Conservation (phyloP, 2,113 vertebrate genomes). For the Protobothrops mucrosquamatus region DNA sequence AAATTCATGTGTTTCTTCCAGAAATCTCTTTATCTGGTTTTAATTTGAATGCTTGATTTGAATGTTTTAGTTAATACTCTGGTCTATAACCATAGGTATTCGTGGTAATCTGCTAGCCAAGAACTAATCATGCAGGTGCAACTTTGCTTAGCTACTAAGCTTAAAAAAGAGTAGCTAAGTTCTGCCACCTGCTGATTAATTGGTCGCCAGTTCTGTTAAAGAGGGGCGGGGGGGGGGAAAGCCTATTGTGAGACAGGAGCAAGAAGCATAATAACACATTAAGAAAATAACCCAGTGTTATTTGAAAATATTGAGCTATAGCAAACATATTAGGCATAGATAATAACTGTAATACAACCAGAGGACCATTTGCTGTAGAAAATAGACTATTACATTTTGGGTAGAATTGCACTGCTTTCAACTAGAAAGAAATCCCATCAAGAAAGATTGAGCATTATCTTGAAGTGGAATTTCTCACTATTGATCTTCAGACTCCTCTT, state of each 20-base stretch:
- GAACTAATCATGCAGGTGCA: background rate
- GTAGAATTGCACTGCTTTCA: background rate
- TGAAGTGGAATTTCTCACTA: background rate
- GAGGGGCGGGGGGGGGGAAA: accelerated
- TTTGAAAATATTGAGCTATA: background rate
- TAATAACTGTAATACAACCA: background rate
- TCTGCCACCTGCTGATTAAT: background rate
- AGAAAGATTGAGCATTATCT: background rate
- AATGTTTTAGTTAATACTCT: background rate
- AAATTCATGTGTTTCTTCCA: background rate
- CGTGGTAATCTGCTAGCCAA: background rate
- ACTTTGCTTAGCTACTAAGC: background rate
- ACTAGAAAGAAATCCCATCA: background rate
- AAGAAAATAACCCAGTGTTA: background rate
- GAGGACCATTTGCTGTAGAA: background rate
- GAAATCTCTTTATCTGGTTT: background rate
- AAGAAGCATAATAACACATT: background rate
- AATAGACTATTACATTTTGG: background rate
- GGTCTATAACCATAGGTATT: background rate
- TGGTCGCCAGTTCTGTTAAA: background rate
- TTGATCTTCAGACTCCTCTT: background rate
- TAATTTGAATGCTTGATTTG: background rate
- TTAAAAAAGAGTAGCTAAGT: background rate
- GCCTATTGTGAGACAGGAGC: background rate
- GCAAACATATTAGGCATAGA: background rate